Base-by-base conservation (phyloP, 1,140 invertebrate species). In the Drosophila biarmipes region DNA sequence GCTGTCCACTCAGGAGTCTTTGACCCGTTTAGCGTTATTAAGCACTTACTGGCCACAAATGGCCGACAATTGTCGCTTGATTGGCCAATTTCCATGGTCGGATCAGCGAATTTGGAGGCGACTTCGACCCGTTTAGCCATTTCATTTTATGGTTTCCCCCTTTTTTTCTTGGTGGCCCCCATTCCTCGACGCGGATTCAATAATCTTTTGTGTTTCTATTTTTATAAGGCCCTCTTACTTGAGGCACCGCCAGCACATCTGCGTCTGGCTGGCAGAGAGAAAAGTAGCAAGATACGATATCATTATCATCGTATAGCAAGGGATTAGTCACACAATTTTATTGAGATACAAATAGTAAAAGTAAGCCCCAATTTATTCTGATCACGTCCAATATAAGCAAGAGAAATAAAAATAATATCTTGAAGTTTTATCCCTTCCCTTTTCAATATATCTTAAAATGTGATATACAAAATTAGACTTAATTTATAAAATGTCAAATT, bases 1-100 rank as follows among this genome's bases (percentile, higher is more conserved):
- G 59, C 37, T 63, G 59, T 53, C 57, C 61, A 53, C 48, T 77
- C 21, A 27, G 57, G 55, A 51, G 62, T 62, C 54, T 52, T 15
- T 82, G 75, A 82, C 79, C 80, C 72, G 66, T 49, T 72, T 76
- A 42, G 40, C 79, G 42, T 69, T 82, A 75, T 86, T 68, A 73
- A 64, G 69, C 73, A 76, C 73, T 87, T 81, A 59, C 53, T 17
- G 58, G 52, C 57, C 75, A 69, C 74, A 89, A 87, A 89, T 71
- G 79, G 67, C 57, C 67, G 75, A 87, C 84, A 90, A 89, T 89
- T 89, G 85, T 71, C 80, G 68, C 77, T 90, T 84, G 85, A 89
- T 89, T 89, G 84, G 68, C 85, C 84, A 89, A 89, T 89, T 89
- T 89, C 51, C 69, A 52, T n/a, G 48, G 42, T 45, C 37, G 56